Evolutionary conservation across 1,140 invertebrate species (phyloP).

Genomic region (Sarcophaga peregrina): DNA sequence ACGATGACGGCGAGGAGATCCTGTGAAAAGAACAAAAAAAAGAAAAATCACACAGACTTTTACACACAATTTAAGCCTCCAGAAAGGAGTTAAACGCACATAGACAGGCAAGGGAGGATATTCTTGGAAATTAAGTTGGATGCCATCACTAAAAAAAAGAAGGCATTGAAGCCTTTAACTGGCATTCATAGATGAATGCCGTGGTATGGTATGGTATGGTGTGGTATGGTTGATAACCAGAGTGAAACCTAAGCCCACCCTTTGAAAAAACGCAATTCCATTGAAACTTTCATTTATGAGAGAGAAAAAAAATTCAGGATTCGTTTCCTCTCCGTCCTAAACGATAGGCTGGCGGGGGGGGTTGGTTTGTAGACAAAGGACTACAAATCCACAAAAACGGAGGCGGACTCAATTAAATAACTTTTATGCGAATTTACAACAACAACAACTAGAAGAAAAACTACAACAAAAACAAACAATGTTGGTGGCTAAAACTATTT

Average conservation of each 20-base stretch:
- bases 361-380: neutral
- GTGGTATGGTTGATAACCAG: neutral
- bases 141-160: neutral
- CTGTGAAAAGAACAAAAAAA: too few relatives aligned
- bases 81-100: neutral
- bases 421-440: slow-evolving; percentile 22
- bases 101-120: neutral
- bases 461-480: neutral
- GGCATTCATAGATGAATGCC: too few relatives aligned
- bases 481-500: slow-evolving; percentile 21
- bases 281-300: neutral
- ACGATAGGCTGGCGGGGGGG: neutral
- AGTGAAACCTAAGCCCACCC: neutral
- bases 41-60: neutral
- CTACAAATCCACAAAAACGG: slow-evolving; percentile 3
- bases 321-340: neutral
- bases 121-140: neutral
- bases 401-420: slow-evolving; percentile 26
- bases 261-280: neutral
- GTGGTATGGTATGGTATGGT: too few relatives aligned
- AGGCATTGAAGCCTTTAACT: neutral
- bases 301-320: neutral
- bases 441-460: neutral
- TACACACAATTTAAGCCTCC: slow-evolving; percentile 1
- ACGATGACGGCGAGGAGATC: too few relatives aligned